Conservation (phyloP, 2,113 vertebrate genomes). For the Paratilapia polleni region DNA sequence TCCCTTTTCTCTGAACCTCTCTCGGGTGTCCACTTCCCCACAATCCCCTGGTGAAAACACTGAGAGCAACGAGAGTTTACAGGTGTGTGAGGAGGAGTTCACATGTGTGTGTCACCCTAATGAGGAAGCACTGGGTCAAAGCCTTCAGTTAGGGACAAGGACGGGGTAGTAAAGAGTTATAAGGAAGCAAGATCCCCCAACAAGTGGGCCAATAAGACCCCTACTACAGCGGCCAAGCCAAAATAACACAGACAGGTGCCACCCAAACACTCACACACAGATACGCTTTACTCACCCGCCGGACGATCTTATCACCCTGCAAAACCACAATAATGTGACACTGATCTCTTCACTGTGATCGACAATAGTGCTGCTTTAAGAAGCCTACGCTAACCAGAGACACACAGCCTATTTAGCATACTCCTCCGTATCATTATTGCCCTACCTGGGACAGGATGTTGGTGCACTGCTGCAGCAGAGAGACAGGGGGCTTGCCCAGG, state of each 20-base stretch:
- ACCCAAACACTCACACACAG: slow-evolving; percentile 75
- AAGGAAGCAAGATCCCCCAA: slow-evolving; percentile 58
- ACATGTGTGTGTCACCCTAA: slow-evolving; percentile 8
- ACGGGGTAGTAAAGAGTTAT: slow-evolving; percentile 48
- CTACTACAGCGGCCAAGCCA: slow-evolving; percentile 69
- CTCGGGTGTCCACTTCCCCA: neutral
- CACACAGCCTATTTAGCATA: neutral
- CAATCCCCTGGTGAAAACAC: neutral
- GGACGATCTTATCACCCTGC: slow-evolving; percentile 99
- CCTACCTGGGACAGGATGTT: slow-evolving; percentile 98
- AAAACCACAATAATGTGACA: slow-evolving; percentile 88
- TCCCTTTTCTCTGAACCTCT: slow-evolving; percentile 11
- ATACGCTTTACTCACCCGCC: slow-evolving; percentile 92
- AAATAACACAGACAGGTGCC: slow-evolving; percentile 70
- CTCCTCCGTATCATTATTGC: neutral
- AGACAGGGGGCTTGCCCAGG: slow-evolving; percentile 95
- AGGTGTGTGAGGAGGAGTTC: neutral
- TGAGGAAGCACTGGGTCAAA: slow-evolving; percentile 27
- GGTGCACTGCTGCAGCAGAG: slow-evolving; percentile 97
- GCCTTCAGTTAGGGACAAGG: slow-evolving; percentile 24
- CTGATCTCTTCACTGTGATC: slow-evolving; percentile 65
- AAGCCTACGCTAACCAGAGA: neutral
- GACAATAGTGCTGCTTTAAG: slow-evolving; percentile 7
- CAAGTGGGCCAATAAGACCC: slow-evolving; percentile 48
- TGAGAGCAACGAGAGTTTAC: neutral